A percentile compares a stretch with the other conserved stretches of the same genome.
Evolutionary conservation across 2,888 invertebrate genomes (phyloP).

Genomic region (Micropterix aruncella): DNA sequence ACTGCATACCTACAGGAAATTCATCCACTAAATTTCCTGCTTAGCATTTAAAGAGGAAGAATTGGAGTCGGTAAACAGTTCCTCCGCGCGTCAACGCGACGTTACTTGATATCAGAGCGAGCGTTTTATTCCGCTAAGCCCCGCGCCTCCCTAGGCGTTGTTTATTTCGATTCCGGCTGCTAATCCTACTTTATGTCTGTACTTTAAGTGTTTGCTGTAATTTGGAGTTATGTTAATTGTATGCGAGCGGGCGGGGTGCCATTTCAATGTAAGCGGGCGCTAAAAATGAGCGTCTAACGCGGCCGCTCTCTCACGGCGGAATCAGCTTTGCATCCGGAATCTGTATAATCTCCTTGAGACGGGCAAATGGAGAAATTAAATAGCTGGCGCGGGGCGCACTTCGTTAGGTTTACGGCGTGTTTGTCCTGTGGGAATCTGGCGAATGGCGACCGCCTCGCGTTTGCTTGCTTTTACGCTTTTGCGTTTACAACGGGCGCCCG

Average conservation of each 20-base stretch:
- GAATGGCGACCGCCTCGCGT: too few relatives aligned
- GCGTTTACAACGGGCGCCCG: too few relatives aligned
- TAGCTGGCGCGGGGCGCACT: too few relatives aligned
- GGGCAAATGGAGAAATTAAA: background rate
- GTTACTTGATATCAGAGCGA: background rate
- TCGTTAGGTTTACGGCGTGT: too few relatives aligned
- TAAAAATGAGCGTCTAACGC: background rate
- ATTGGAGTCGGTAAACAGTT: background rate
- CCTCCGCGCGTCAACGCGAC: background rate
- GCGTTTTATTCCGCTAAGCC: background rate
- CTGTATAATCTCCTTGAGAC: background rate
- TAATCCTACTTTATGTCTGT: background rate
- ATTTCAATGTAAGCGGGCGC: background rate
- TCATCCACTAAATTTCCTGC: conserved; percentile 11
- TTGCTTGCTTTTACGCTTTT: too few relatives aligned
- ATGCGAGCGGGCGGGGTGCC: background rate
- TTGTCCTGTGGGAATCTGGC: too few relatives aligned
- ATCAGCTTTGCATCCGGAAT: background rate
- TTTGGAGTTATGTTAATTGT: background rate
- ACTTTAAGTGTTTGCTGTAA: background rate
- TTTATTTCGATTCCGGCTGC: background rate
- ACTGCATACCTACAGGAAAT: conserved; percentile 10
- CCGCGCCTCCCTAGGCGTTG: background rate
- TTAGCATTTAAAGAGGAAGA: conserved; percentile 8
- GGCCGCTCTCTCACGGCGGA: background rate